Conservation (phyloP, 1,140 invertebrate genomes). For the Triops longicaudatus region DNA sequence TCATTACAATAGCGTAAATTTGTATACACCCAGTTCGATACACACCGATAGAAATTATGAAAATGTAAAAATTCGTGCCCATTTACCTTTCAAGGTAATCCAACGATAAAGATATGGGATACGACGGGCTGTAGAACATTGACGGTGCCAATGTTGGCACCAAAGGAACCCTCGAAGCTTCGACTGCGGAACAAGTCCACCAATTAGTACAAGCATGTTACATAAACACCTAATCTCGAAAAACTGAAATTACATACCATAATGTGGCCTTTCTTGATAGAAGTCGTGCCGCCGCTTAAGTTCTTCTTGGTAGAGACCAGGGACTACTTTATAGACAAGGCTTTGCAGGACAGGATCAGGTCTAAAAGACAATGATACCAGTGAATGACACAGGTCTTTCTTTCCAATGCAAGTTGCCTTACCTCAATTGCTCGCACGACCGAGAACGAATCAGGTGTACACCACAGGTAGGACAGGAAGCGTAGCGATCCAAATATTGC, state of each 20-base stretch:
- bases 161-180: constrained; percentile 16
- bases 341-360: constrained; percentile 24
- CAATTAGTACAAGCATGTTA: not conserved
- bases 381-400: not conserved
- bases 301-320: constrained; percentile 26
- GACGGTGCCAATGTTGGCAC: constrained; percentile 16
- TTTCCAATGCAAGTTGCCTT: not conserved
- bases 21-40: no score
- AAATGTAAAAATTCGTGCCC: not conserved
- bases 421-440: constrained; percentile 21
- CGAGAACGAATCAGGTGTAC: constrained; percentile 26
- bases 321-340: constrained; percentile 25
- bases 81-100: constrained; percentile 23
- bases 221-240: not conserved
- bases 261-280: constrained; percentile 20
- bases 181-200: not conserved
- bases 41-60: not conserved
- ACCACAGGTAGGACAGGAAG: constrained; percentile 25
- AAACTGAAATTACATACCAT: constrained; percentile 5
- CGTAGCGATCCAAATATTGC: constrained; percentile 23
- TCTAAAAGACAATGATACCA: constrained; percentile 2
- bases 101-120: constrained; percentile 26
- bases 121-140: constrained; percentile 16
- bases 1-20: no score
- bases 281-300: constrained; percentile 22